Percentiles rank a stretch among this genome's conserved stretches.
Conservation (phyloP, 2,888 invertebrate genomes). For the Prosapia bicincta region DNA sequence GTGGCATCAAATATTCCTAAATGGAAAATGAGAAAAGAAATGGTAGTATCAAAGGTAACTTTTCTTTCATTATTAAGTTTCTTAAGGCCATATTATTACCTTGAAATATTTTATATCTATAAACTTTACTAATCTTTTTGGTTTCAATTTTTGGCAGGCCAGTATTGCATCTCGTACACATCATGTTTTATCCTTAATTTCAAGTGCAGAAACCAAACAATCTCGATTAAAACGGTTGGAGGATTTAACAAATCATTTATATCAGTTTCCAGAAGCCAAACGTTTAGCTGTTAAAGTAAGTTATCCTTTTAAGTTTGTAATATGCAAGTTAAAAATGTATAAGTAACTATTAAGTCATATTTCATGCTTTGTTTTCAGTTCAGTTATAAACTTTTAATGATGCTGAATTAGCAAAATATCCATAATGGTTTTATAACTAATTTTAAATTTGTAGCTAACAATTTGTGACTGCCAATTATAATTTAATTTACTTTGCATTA, state of each 20-base stretch:
- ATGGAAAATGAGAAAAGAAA: constrained; percentile 48
- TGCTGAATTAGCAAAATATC: no score
- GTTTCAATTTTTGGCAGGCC: constrained; percentile 29
- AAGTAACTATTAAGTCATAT: no score
- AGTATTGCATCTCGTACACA: constrained; percentile 62
- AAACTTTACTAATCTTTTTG: no score
- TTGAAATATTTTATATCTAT: background rate
- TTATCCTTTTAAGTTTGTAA: no score
- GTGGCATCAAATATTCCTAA: constrained; percentile 44
- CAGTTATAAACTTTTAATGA: no score
- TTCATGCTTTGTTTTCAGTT: no score
- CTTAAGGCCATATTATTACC: no score
- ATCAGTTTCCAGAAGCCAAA: constrained; percentile 68
- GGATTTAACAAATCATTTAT: constrained; percentile 68
- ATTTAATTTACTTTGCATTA: no score
- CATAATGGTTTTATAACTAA: no score
- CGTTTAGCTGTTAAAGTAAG: constrained; percentile 67
- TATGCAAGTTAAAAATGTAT: no score
- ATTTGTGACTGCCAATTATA: no score
- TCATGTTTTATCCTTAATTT: constrained; percentile 62
- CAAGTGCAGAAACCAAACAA: constrained; percentile 53
- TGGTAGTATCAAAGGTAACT: constrained; percentile 42
- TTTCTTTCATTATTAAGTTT: background rate
- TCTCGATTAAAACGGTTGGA: constrained; percentile 61
- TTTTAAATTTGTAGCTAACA: no score